Conservation (phyloP, 2,888 invertebrate genomes). For the Parnassius mnemosyne region DNA sequence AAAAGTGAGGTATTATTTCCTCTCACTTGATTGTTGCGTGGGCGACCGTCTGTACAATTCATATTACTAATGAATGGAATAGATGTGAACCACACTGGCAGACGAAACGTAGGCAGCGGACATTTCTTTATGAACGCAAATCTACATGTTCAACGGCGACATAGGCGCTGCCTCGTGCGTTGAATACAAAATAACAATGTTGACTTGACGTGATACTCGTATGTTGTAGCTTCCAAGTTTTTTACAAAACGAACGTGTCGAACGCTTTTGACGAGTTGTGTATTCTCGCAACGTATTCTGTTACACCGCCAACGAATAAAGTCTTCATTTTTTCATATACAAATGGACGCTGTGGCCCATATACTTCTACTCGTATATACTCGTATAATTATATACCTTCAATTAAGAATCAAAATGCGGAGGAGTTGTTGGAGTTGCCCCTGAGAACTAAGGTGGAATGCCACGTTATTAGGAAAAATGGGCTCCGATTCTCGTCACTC, state of each 20-base stretch:
- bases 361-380: too few species aligned
- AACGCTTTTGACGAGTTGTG: slow-evolving; percentile 4
- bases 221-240: slow-evolving; percentile 8
- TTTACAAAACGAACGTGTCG: slow-evolving; percentile 9
- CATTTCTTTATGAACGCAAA: slow-evolving; percentile 17
- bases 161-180: slow-evolving; percentile 13
- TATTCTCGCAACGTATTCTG: slow-evolving; percentile 16
- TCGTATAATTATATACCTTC: too few species aligned
- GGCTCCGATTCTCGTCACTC: too few species aligned
- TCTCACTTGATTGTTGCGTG: slow-evolving; percentile 54
- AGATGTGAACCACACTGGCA: slow-evolving; percentile 27
- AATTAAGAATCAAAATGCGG: too few species aligned
- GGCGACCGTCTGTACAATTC: slow-evolving; percentile 50
- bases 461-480: too few species aligned
- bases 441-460: too few species aligned
- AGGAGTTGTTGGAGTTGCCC: too few species aligned
- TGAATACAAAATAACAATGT: slow-evolving; percentile 18
- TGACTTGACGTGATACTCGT: slow-evolving; percentile 18
- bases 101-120: slow-evolving; percentile 22
- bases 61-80: slow-evolving; percentile 29
- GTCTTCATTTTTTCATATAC: background rate
- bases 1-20: slow-evolving; percentile 54
- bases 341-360: too few species aligned
- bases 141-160: slow-evolving; percentile 7
- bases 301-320: slow-evolving; percentile 18